Conservation (phyloP, 2,797 vertebrate species). For the Eulemur albifrons region DNA sequence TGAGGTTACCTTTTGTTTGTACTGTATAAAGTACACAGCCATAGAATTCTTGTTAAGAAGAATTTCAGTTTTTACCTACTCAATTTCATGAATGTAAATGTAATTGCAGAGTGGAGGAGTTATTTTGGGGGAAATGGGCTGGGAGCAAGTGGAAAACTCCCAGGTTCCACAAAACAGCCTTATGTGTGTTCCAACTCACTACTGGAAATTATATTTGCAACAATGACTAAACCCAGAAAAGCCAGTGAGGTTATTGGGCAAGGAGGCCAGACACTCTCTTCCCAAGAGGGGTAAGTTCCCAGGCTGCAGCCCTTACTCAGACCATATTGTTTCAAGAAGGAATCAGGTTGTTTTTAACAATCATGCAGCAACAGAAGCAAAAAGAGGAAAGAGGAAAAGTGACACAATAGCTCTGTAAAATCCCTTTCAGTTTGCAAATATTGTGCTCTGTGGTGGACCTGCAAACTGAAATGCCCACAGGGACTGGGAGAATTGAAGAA, state of each 20-base stretch:
- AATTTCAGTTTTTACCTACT: background rate
- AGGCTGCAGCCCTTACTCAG: background rate
- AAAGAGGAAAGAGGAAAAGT: background rate
- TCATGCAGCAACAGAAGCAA: background rate
- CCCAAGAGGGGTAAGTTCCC: background rate
- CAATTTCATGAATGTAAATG: background rate
- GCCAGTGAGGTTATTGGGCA: background rate
- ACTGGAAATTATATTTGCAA: background rate
- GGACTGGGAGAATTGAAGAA: background rate
- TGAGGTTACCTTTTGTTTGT: background rate
- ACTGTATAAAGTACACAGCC: background rate
- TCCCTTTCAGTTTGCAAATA: background rate
- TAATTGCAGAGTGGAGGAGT: background rate
- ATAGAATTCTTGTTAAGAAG: background rate
- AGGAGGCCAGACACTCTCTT: background rate
- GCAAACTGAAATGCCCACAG: background rate
- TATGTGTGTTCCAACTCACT: background rate
- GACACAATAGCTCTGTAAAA: background rate
- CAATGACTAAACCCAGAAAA: background rate
- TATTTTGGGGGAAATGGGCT: background rate
- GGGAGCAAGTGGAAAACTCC: background rate
- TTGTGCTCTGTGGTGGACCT: background rate
- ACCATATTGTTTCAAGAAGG: background rate
- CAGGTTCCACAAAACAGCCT: background rate
- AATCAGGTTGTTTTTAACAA: background rate